Conservation (phyloP, 2,888 invertebrate genomes). For the Xestobium rufovillosum region DNA sequence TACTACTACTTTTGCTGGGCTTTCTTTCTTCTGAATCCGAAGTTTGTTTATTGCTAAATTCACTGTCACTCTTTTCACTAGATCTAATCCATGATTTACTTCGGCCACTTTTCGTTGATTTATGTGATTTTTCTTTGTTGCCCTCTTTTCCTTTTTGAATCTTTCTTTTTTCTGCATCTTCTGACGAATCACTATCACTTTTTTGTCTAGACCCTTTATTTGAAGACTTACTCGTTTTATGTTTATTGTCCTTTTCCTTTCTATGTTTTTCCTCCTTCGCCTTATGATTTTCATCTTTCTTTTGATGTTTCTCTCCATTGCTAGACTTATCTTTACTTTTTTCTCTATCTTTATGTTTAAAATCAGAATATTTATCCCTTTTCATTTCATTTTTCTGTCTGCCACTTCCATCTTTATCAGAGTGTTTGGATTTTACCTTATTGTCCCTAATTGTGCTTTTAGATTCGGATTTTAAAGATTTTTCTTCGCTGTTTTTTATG, state of each 20-base stretch:
- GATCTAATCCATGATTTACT: too few species aligned
- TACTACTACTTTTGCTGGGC: slow-evolving; percentile 34
- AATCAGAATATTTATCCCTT: too few species aligned
- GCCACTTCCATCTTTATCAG: slow-evolving; percentile 21
- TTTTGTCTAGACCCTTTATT: slow-evolving; percentile 19
- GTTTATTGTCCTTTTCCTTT: slow-evolving; percentile 14
- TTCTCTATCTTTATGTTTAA: too few species aligned
- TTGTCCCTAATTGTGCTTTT: slow-evolving; percentile 13
- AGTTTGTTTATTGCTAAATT: not conserved
- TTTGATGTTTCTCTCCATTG: slow-evolving; percentile 13
- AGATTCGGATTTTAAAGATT: slow-evolving; percentile 5
- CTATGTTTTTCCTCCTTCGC: slow-evolving; percentile 10
- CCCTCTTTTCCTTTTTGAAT: slow-evolving; percentile 25
- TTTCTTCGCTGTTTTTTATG: slow-evolving; percentile 11
- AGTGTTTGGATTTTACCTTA: slow-evolving; percentile 19
- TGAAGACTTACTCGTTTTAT: slow-evolving; percentile 7
- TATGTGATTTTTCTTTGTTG: slow-evolving; percentile 32
- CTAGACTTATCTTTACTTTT: too few species aligned
- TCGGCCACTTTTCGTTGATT: slow-evolving; percentile 27
- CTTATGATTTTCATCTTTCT: slow-evolving; percentile 10
- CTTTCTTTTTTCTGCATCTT: slow-evolving; percentile 24
- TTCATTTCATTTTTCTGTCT: too few species aligned
- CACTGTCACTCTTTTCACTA: too few species aligned
- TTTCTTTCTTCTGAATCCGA: slow-evolving; percentile 31
- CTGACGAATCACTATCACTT: slow-evolving; percentile 34